phyloP scores from a whole-genome alignment of 2,797 vertebrate species.

The Eidolon dupreanum region DNA sequence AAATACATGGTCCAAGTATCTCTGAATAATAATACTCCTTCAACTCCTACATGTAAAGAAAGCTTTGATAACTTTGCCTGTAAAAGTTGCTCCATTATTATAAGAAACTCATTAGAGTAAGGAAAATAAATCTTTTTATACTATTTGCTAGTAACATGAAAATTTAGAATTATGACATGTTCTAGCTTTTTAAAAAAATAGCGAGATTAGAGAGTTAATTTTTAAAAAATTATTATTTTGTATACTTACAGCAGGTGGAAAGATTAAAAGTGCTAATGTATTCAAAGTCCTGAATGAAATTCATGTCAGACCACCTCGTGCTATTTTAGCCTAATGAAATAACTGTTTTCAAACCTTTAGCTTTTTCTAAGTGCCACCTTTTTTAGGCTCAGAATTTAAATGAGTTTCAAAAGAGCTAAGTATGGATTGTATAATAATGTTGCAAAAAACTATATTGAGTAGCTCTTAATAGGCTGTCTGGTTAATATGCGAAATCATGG shows the following conservation, averaged over 20 bases:
- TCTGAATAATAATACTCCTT: constrained; percentile 4
- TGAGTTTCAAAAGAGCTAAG: constrained; percentile 58
- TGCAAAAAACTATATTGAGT: not conserved
- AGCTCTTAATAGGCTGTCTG: not conserved
- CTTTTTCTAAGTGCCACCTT: constrained; percentile 42
- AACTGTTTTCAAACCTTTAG: constrained; percentile 57
- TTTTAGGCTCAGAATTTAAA: constrained; percentile 71
- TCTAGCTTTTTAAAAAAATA: constrained; percentile 47
- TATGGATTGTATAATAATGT: constrained; percentile 55
- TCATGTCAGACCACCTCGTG: constrained; percentile 63
- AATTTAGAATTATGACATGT: constrained; percentile 32
- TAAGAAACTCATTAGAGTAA: not conserved
- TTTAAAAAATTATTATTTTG: constrained; percentile 42
- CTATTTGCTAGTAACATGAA: constrained; percentile 21
- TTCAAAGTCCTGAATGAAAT: constrained; percentile 67
- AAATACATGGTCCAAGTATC: not conserved
- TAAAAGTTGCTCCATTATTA: not conserved
- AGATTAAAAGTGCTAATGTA: constrained; percentile 73
- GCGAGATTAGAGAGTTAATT: constrained; percentile 18
- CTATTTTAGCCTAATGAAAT: constrained; percentile 75
- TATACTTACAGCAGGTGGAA: constrained; percentile 70
- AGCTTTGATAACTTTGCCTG: constrained; percentile 22
- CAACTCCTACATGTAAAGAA: not conserved
- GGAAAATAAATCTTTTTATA: not conserved
- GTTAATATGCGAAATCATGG: not conserved